Base-by-base conservation (phyloP, 2,888 invertebrate genomes). In the Pheosia tremula region DNA sequence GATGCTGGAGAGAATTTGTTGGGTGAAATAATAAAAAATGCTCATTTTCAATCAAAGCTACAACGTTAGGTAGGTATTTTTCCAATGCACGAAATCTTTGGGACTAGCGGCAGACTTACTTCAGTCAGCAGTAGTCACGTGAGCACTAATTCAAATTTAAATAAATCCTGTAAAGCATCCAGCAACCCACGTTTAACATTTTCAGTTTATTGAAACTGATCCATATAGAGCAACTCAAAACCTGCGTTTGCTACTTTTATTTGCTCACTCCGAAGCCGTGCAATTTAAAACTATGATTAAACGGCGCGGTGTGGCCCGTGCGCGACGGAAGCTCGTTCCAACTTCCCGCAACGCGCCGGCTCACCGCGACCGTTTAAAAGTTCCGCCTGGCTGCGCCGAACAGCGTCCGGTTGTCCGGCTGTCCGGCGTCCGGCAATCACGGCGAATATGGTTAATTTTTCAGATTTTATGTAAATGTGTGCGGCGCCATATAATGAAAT, bases 201-300 rank as follows among this genome's bases (percentile, higher is more conserved):
- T n/a, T 5, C 8, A 45, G 5, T 47, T 11, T 11, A 47, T 47
- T 47, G 47, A 0, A 47, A 11, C n/a, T n/a, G 47, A 47, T 47
- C 9, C 47, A 9, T 43, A 47, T 11, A n/a, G 4, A 8, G n/a
- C 47, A 9, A n/a, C n/a, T 47, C 11, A 47, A 47, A 47, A 47
- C 36, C 37, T 41, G 8, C 41, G 50, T 61, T 58, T 50, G 45
- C 38, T 24, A 56, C 45, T 62, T 56, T 36, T 56, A 60, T 67
- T 65, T 37, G 47, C 49, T 57, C 64, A 57, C 47, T 65, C 57
- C 11, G 61, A 59, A 59, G 55, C 41, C 53, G 50, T 67, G 67
- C 64, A 68, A 67, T 75, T 68, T 67, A 67, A 72, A 73, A 70
- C 69, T 71, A 67, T 73, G 67, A 77, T 71, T 71, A 71, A 77